Evolutionary conservation across 2,888 invertebrate species (phyloP).

Genomic region (Aricia artaxerxes): DNA sequence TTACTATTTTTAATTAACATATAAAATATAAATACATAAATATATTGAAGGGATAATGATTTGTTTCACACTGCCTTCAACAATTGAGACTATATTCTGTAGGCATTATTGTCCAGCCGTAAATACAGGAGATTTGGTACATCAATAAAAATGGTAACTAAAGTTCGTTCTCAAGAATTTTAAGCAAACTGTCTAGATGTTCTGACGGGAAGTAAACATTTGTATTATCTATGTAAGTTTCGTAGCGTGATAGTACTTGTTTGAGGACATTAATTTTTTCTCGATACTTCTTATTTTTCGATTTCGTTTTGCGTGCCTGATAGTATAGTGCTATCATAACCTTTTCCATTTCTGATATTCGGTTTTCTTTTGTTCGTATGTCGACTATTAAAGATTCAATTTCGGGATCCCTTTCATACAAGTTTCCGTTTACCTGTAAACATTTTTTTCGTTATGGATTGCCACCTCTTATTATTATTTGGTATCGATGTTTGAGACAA

Average conservation of each 20-base stretch:
- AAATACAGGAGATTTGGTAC: not conserved
- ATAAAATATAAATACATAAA: not conserved
- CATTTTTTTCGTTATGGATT: not conserved
- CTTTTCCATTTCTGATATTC: slow-evolving; percentile 61
- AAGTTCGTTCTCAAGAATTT: slow-evolving; percentile 62
- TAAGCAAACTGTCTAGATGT: slow-evolving; percentile 64
- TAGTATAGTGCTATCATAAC: slow-evolving; percentile 67
- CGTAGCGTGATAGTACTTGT: slow-evolving; percentile 54
- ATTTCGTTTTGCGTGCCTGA: slow-evolving; percentile 52
- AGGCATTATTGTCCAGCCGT: not conserved
- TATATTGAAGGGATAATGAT: not conserved
- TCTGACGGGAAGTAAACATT: slow-evolving; percentile 52
- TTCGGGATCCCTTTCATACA: slow-evolving; percentile 62
- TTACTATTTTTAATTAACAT: too few relatives aligned
- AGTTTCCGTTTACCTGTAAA: slow-evolving; percentile 56
- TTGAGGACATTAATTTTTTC: slow-evolving; percentile 57
- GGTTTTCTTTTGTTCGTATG: slow-evolving; percentile 47
- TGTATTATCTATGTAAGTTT: slow-evolving; percentile 49
- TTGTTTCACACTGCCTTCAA: not conserved
- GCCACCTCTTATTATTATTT: too few relatives aligned
- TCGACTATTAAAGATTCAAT: slow-evolving; percentile 54
- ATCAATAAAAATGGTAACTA: not conserved
- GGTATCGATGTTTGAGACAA: too few relatives aligned
- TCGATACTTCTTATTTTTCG: slow-evolving; percentile 56
- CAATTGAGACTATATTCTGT: not conserved